Conservation (phyloP, 2,113 vertebrate genomes). For the Platichthys stellatus region DNA sequence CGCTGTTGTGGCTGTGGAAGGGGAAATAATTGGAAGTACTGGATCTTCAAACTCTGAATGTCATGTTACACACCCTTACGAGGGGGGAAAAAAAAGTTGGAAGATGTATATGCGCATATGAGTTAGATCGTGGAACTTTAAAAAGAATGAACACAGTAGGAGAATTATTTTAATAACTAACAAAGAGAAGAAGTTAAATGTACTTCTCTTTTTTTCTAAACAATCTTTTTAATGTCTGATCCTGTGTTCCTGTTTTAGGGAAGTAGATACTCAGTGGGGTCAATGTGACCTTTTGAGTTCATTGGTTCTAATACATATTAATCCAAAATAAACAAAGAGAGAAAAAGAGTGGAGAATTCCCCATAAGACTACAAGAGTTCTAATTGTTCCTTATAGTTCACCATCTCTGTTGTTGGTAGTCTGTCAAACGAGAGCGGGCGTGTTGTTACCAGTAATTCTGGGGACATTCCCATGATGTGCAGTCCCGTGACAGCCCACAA, state of each 20-base stretch:
- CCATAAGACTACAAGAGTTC: background rate
- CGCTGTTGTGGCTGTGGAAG: too few species aligned
- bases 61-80: too few species aligned
- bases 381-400: background rate
- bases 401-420: background rate
- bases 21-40: too few species aligned
- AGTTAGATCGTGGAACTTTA: too few species aligned
- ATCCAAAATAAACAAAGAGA: background rate
- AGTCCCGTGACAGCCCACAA: constrained; percentile 33
- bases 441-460: background rate
- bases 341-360: background rate
- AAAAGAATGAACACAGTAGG: too few species aligned
- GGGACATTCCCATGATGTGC: background rate
- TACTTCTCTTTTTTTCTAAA: too few species aligned
- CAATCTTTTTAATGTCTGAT: too few species aligned
- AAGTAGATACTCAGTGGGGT: background rate
- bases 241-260: background rate
- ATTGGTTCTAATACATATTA: background rate
- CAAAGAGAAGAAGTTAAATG: too few species aligned
- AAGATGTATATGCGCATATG: too few species aligned
- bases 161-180: too few species aligned
- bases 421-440: background rate
- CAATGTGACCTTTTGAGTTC: background rate
- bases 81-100: too few species aligned
- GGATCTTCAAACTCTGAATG: too few species aligned